Evolutionary conservation across 2,888 invertebrate genomes (phyloP).

Genomic region (Drosophila formosana): DNA sequence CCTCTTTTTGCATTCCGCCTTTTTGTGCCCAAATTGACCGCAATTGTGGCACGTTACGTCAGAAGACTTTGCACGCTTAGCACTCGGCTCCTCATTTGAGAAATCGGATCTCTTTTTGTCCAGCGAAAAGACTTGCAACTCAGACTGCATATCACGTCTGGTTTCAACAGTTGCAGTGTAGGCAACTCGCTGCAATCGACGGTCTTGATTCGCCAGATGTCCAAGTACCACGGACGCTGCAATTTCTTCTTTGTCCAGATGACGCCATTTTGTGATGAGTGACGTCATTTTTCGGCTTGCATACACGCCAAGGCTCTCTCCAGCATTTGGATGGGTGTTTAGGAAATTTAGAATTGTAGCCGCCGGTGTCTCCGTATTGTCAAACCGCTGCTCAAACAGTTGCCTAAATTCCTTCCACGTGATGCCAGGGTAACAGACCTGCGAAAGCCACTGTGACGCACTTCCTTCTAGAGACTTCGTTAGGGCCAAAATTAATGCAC

Average conservation of each 20-base stretch:
- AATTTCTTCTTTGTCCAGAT: background rate
- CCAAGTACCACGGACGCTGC: constrained; percentile 12
- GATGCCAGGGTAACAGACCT: no score
- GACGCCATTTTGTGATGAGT: constrained; percentile 8
- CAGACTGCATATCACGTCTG: constrained; percentile 8
- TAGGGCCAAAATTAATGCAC: no score
- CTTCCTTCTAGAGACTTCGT: no score
- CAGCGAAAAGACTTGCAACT: constrained; percentile 9
- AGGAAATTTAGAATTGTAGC: no score
- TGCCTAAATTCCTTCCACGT: no score
- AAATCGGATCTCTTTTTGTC: background rate
- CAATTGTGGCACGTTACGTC: background rate
- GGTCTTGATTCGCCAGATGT: constrained; percentile 7
- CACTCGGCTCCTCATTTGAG: background rate
- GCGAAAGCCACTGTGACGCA: no score
- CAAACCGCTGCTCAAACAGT: no score
- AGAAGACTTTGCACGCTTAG: background rate
- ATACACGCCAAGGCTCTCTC: background rate
- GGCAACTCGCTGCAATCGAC: constrained; percentile 1
- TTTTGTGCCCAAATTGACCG: constrained; percentile 7
- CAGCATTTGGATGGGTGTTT: no score
- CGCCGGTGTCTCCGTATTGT: no score
- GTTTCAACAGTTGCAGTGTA: constrained; percentile 3
- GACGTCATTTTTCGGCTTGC: constrained; percentile 1
- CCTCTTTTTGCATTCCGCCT: background rate